Evolutionary conservation across 2,797 vertebrate genomes (phyloP).

Genomic region (Lithobates pipiens): DNA sequence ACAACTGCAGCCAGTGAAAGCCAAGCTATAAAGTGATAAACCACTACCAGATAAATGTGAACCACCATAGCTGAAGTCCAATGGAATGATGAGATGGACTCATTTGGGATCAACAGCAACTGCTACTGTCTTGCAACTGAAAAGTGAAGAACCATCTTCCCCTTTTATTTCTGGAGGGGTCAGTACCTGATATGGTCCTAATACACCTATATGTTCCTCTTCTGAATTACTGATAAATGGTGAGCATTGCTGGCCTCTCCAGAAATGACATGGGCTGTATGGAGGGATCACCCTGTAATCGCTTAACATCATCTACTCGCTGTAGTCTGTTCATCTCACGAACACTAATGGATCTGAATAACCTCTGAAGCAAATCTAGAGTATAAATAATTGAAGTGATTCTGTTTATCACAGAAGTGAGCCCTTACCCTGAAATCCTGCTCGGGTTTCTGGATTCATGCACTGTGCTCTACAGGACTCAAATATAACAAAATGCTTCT

Average conservation of each 20-base stretch:
- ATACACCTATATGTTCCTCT: neutral
- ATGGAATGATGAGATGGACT: neutral
- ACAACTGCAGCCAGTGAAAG: slow-evolving; percentile 85
- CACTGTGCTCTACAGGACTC: neutral
- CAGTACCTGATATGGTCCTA: neutral
- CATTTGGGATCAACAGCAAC: neutral
- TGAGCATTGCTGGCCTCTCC: neutral
- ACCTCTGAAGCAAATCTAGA: neutral
- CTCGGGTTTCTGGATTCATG: neutral
- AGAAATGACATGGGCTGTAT: slow-evolving; percentile 1
- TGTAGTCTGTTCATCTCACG: neutral
- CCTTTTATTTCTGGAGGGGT: slow-evolving; percentile 5
- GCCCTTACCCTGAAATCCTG: neutral
- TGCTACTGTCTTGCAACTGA: neutral
- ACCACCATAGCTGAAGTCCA: neutral
- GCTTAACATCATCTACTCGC: neutral
- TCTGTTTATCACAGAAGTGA: neutral
- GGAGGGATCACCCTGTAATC: neutral
- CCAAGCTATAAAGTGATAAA: slow-evolving; percentile 84
- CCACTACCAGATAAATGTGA: neutral
- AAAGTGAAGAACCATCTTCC: neutral
- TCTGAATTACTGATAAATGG: no score
- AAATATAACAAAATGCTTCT: neutral
- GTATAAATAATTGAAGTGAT: slow-evolving; percentile 30
- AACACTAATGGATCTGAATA: slow-evolving; percentile 9